Evolutionary conservation across 1,140 invertebrate genomes (phyloP).

Genomic region (Achroia grisella): DNA sequence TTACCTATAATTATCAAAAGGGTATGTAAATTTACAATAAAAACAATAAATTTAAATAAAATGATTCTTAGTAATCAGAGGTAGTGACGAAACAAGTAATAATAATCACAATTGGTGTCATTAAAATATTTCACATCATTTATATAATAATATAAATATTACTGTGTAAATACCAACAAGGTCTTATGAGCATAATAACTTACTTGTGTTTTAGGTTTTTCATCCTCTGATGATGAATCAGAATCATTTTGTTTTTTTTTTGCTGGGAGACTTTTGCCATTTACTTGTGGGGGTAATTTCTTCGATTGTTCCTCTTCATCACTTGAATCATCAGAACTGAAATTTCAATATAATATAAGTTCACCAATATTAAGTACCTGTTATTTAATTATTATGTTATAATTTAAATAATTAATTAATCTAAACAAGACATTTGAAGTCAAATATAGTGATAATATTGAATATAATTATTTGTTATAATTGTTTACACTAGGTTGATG

Average conservation of each 20-base stretch:
- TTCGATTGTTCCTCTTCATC: slow-evolving; percentile 39
- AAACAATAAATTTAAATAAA: not conserved
- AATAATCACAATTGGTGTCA: slow-evolving; percentile 17
- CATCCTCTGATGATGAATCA: slow-evolving; percentile 45
- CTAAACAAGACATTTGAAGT: too few relatives aligned
- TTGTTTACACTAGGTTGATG: too few relatives aligned
- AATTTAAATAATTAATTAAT: too few relatives aligned
- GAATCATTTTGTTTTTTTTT: slow-evolving; percentile 39
- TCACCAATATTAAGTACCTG: too few relatives aligned
- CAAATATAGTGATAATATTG: too few relatives aligned
- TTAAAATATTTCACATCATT: slow-evolving; percentile 3
- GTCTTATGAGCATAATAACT: too few relatives aligned
- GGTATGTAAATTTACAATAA: not conserved
- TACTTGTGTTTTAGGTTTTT: slow-evolving; percentile 40
- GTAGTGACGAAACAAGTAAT: slow-evolving; percentile 58
- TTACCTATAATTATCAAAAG: slow-evolving; percentile 11
- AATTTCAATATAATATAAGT: slow-evolving; percentile 11
- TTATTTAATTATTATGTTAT: too few relatives aligned
- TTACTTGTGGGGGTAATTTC: slow-evolving; percentile 29
- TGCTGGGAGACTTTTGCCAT: slow-evolving; percentile 28
- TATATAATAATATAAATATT: not conserved
- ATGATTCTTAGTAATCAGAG: slow-evolving; percentile 60
- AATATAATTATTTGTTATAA: too few relatives aligned
- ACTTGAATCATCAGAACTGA: slow-evolving; percentile 42
- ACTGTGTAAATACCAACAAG: too few relatives aligned